A percentile compares a stretch with the other conserved stretches of the same genome.
Conservation (phyloP, 2,113 vertebrate species). For the Sylvilagus bachmani region DNA sequence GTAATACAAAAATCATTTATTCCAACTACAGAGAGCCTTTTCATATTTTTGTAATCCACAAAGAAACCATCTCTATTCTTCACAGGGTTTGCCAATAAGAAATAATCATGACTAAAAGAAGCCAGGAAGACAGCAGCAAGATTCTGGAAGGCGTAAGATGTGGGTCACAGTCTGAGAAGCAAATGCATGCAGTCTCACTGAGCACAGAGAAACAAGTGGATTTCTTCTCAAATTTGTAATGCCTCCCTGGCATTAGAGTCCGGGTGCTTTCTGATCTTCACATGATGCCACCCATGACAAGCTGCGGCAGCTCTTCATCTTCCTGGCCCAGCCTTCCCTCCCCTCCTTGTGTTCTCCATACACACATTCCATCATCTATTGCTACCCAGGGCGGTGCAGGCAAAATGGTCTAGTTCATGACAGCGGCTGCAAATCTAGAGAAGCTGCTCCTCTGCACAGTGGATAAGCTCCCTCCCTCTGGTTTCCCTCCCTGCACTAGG, state of each 20-base stretch:
- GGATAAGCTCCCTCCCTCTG: slow-evolving; percentile 44
- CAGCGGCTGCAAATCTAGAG: neutral
- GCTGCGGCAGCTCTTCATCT: slow-evolving; percentile 12
- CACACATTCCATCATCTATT: neutral
- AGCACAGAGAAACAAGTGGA: neutral
- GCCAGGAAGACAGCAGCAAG: neutral
- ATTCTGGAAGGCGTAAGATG: slow-evolving; percentile 30
- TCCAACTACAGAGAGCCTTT: slow-evolving; percentile 13
- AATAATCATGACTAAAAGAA: neutral
- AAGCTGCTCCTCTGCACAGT: slow-evolving; percentile 13
- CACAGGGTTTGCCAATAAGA: neutral
- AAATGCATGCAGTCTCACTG: neutral
- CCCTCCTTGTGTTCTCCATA: slow-evolving; percentile 36
- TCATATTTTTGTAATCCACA: slow-evolving; percentile 11
- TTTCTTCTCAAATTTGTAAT: slow-evolving; percentile 52
- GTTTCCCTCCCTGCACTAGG: neutral
- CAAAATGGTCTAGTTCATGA: neutral
- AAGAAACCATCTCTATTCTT: neutral
- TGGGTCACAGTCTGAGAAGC: neutral
- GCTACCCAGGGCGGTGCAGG: neutral
- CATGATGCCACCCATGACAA: slow-evolving; percentile 42
- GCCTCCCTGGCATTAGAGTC: neutral
- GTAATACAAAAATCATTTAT: neutral
- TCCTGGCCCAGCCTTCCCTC: slow-evolving; percentile 46
- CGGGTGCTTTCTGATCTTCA: slow-evolving; percentile 21